Conservation (phyloP, 2,888 invertebrate genomes). For the Odontothrips loti region DNA sequence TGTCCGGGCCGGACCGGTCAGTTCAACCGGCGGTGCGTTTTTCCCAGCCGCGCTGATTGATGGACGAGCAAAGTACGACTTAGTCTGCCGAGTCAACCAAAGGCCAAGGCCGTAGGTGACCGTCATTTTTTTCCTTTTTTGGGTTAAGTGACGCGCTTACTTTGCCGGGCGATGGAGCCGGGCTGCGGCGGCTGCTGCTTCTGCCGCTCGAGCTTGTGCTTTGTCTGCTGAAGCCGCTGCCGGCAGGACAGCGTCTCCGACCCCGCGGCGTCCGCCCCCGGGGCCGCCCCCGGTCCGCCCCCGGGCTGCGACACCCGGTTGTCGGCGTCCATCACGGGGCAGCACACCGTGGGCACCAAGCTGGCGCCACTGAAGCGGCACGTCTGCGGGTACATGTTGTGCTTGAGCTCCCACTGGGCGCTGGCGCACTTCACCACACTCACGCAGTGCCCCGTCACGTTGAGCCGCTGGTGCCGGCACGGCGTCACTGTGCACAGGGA, state of each 20-base stretch:
- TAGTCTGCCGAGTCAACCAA: no score
- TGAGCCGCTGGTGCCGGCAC: background rate
- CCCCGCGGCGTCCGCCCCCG: background rate
- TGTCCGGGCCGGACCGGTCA: no score
- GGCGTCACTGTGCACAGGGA: background rate
- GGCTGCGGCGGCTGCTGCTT: background rate
- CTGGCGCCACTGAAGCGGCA: background rate
- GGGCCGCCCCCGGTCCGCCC: background rate
- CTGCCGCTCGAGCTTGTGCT: background rate
- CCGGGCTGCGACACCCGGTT: background rate
- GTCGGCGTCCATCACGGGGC: background rate
- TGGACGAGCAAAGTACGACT: no score
- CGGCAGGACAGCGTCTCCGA: background rate
- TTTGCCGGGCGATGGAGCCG: background rate
- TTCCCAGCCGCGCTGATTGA: no score
- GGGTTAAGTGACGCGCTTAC: background rate
- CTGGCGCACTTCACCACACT: background rate
- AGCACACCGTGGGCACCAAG: background rate
- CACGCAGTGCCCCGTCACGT: background rate
- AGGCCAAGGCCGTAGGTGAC: no score
- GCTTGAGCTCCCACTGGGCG: background rate
- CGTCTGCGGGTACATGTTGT: background rate
- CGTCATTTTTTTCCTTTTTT: no score
- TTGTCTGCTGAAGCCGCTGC: background rate
- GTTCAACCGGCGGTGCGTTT: no score